Percentiles rank a stretch among this genome's conserved stretches.
These are phyloP conservation scores for Stenoptilia bipunctidactyla DNA, from an alignment of 2,888 invertebrate species.

Conservation along the genomic window DNA sequence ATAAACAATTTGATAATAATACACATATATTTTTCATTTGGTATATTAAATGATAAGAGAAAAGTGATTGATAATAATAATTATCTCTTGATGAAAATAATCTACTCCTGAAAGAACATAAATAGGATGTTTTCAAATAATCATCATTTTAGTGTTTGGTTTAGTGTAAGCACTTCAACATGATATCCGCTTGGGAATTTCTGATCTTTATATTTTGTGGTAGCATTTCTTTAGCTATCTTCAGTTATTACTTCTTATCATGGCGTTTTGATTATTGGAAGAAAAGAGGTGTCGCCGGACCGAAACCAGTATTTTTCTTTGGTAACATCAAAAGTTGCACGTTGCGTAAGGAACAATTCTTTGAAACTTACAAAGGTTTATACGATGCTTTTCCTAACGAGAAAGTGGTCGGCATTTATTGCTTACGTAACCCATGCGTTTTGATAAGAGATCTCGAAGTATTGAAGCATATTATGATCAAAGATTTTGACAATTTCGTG, in stretches of 20 bases:
- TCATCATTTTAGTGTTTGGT: too few species aligned
- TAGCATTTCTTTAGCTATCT: too few species aligned
- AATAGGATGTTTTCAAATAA: too few species aligned
- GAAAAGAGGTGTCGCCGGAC: slow-evolving; percentile 24
- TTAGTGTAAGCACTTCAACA: too few species aligned
- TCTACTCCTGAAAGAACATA: too few species aligned
- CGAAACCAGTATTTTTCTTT: slow-evolving; percentile 29
- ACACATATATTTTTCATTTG: too few species aligned
- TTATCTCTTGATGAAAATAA: too few species aligned
- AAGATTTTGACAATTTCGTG: slow-evolving; percentile 33
- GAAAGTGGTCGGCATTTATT: slow-evolving; percentile 36
- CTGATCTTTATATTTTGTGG: too few species aligned
- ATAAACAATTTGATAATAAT: too few species aligned
- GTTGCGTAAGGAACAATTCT: slow-evolving; percentile 20
- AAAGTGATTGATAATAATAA: too few species aligned
- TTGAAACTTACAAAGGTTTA: slow-evolving; percentile 21
- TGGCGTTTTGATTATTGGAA: slow-evolving; percentile 36
- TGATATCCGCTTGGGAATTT: too few species aligned
- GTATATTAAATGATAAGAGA: too few species aligned
- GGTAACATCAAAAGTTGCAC: slow-evolving; percentile 28
- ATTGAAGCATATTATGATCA: slow-evolving; percentile 35
- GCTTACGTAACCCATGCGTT: slow-evolving; percentile 30
- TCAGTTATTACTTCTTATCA: slow-evolving; percentile 27
- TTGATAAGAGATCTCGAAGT: slow-evolving; percentile 35
- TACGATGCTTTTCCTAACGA: slow-evolving; percentile 30